These are phyloP conservation scores for Iphiclides podalirius DNA, from an alignment of 2,888 invertebrate genomes.

Conservation along the genomic window DNA sequence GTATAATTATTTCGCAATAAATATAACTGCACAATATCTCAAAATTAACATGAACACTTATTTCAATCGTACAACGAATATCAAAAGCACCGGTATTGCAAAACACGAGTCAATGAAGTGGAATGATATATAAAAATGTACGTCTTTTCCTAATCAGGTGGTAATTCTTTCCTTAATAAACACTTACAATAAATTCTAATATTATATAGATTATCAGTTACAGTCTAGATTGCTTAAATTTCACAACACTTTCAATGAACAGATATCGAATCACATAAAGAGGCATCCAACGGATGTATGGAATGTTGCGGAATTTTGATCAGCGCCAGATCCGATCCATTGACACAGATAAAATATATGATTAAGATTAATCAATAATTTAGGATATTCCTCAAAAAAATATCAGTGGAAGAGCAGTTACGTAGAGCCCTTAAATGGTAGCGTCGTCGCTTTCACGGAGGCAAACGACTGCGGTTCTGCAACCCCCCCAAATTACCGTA, in stretches of 20 bases:
- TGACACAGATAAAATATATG: too few species aligned
- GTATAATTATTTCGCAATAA: constrained; percentile 11
- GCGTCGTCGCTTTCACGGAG: too few species aligned
- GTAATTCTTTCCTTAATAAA: constrained; percentile 13
- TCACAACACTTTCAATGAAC: not conserved
- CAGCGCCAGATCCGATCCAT: not conserved
- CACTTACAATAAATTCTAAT: constrained; percentile 9
- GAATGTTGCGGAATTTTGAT: not conserved
- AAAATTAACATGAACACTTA: constrained; percentile 13
- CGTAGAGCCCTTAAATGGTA: too few species aligned
- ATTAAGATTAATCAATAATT: too few species aligned
- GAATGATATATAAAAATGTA: constrained; percentile 10
- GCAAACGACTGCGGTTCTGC: too few species aligned
- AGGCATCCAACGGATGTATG: not conserved
- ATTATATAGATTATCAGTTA: not conserved
- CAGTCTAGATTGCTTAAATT: constrained; percentile 4
- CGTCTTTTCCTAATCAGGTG: constrained; percentile 11
- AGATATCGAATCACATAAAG: constrained; percentile 6
- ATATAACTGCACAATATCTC: constrained; percentile 19
- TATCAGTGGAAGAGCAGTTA: not conserved
- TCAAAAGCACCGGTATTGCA: constrained; percentile 15
- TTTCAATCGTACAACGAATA: constrained; percentile 9
- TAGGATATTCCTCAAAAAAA: too few species aligned
- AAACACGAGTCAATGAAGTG: constrained; percentile 3
- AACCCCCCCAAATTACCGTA: too few species aligned